Percentiles rank a stretch among this genome's conserved stretches.
These are phyloP conservation scores for Odontomyia ornata DNA, from an alignment of 2,888 invertebrate genomes.

Conservation along the genomic window DNA sequence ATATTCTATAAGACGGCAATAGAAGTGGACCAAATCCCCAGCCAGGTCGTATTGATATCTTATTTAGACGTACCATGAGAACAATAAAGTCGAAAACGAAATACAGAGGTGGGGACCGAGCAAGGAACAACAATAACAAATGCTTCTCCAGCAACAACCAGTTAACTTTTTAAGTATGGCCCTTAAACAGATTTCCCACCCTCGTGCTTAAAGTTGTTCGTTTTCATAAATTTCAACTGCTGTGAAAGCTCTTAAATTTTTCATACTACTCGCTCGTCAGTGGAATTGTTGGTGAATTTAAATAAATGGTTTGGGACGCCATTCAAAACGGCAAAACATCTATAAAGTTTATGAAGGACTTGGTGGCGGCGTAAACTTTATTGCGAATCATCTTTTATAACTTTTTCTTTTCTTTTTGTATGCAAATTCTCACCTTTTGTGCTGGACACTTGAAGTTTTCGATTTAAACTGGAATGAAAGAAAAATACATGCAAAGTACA, in stretches of 20 bases:
- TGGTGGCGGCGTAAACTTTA: constrained; percentile 35
- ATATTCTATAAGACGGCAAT: constrained; percentile 1
- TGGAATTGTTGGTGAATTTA: constrained; percentile 29
- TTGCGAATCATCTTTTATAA: constrained; percentile 38
- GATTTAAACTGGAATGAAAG: too few relatives aligned
- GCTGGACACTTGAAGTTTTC: constrained; percentile 8
- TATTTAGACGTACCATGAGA: constrained; percentile 17
- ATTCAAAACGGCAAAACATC: constrained; percentile 28
- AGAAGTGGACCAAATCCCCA: not conserved
- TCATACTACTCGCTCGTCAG: constrained; percentile 8
- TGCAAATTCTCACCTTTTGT: constrained; percentile 42
- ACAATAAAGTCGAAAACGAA: not conserved
- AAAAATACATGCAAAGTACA: too few relatives aligned
- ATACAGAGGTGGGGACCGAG: not conserved
- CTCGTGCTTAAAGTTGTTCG: constrained; percentile 3
- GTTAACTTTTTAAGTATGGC: constrained; percentile 10
- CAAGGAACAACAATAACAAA: not conserved
- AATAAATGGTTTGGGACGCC: constrained; percentile 21
- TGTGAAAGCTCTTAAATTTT: constrained; percentile 36
- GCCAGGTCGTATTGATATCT: constrained; percentile 4
- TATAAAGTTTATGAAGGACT: constrained; percentile 37
- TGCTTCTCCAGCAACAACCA: not conserved
- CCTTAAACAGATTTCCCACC: constrained; percentile 13
- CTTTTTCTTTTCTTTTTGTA: constrained; percentile 23
- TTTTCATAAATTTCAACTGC: constrained; percentile 15